Evolutionary conservation across 37 sponge, comb jelly and placozoan genomes (phyloP).

Genomic region (Ianthella basta): DNA sequence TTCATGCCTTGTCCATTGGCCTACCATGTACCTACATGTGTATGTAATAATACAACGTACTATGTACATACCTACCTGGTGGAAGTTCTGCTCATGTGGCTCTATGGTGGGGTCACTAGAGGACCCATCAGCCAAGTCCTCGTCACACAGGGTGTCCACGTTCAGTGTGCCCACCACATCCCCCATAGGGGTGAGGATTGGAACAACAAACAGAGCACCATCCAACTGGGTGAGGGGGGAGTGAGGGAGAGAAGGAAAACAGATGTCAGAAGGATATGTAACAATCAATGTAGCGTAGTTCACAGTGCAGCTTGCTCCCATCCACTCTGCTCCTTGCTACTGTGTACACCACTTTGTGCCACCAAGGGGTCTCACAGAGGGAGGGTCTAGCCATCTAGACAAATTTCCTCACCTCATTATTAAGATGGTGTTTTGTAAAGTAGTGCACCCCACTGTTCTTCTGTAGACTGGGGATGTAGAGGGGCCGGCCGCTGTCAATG

Average conservation of each 20-base stretch:
- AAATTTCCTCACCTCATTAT: conserved; percentile 37
- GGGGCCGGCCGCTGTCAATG: conserved; percentile 51
- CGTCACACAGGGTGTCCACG: conserved; percentile 61
- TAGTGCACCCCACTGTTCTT: conserved; percentile 57
- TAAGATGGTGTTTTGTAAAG: conserved; percentile 40
- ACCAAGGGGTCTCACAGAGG: too few relatives aligned
- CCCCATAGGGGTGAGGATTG: conserved; percentile 44
- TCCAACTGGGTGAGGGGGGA: conserved; percentile 42
- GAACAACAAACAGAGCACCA: conserved; percentile 77
- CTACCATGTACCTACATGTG: too few relatives aligned
- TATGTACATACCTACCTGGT: conserved; percentile 48
- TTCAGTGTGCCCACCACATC: conserved; percentile 59
- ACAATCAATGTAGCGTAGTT: background rate
- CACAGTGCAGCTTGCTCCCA: too few relatives aligned
- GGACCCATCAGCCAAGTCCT: background rate
- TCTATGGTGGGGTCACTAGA: conserved; percentile 29
- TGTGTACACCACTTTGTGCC: too few relatives aligned
- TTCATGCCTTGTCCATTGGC: too few relatives aligned
- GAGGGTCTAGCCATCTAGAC: too few relatives aligned
- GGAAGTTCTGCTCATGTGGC: conserved; percentile 67
- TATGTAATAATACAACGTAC: too few relatives aligned
- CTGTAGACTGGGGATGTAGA: conserved; percentile 57
- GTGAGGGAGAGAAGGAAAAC: background rate
- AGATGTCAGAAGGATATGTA: background rate
- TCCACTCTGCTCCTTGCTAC: too few relatives aligned